Percentiles rank a stretch among this genome's conserved stretches.
Evolutionary conservation across 2,113 vertebrate species (phyloP).

Genomic region (Paralichthys olivaceus): DNA sequence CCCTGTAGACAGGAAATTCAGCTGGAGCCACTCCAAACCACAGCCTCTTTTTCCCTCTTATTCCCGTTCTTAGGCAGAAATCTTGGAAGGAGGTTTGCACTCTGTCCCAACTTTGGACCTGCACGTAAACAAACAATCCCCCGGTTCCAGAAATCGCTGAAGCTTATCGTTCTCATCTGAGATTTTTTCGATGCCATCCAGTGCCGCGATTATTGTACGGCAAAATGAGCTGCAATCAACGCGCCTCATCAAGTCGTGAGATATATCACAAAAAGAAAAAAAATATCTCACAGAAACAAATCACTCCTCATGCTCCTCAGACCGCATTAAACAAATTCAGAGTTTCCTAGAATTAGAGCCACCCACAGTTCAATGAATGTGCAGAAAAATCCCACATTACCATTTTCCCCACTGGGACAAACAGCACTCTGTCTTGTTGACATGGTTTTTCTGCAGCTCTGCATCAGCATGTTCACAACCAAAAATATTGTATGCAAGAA

Average conservation of each 20-base stretch:
- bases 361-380: constrained; percentile 62
- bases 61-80: constrained; percentile 43
- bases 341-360: constrained; percentile 69
- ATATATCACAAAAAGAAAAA: constrained; percentile 15
- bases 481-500: constrained; percentile 19
- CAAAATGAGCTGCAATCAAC: constrained; percentile 8
- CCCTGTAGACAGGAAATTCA: constrained; percentile 86
- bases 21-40: constrained; percentile 58
- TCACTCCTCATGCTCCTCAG: constrained; percentile 46
- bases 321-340: constrained; percentile 10
- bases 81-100: constrained; percentile 58
- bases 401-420: constrained; percentile 63
- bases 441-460: constrained; percentile 25
- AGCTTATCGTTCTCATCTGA: constrained; percentile 8
- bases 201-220: neutral
- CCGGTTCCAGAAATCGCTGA: constrained; percentile 45
- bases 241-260: neutral
- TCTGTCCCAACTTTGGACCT: constrained; percentile 50
- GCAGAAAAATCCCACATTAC: constrained; percentile 63
- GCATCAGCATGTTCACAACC: constrained; percentile 44
- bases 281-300: constrained; percentile 8
- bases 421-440: constrained; percentile 56
- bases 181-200: neutral
- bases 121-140: constrained; percentile 65
- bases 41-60: constrained; percentile 34